Conservation (phyloP, 2,113 vertebrate genomes). For the Larimichthys crocea region DNA sequence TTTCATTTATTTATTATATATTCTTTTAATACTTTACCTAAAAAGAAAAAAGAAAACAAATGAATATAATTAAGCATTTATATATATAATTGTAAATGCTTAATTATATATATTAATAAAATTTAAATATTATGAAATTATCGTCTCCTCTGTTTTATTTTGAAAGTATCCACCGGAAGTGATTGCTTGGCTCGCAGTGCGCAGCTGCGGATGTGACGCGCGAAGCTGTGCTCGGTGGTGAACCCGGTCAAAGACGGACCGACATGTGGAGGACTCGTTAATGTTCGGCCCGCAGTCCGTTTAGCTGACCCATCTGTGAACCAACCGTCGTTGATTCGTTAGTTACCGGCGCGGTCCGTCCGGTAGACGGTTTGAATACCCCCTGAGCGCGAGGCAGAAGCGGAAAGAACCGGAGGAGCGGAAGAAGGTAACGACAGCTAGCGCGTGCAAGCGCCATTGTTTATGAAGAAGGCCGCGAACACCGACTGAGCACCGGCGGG, state of each 20-base stretch:
- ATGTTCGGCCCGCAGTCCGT: background rate
- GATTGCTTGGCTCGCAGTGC: background rate
- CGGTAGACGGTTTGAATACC: background rate
- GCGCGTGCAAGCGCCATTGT: conserved; percentile 75
- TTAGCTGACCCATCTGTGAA: accelerated
- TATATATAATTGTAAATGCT: too few species aligned
- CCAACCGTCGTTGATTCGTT: accelerated
- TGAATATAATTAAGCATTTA: too few species aligned
- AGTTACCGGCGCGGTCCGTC: background rate
- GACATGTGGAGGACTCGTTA: background rate
- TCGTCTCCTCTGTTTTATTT: too few species aligned
- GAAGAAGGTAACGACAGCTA: conserved; percentile 60
- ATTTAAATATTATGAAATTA: too few species aligned
- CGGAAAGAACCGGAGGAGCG: conserved; percentile 8
- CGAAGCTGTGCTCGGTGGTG: background rate
- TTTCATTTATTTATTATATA: too few species aligned
- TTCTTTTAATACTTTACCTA: too few species aligned
- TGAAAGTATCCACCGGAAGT: background rate
- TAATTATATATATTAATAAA: too few species aligned
- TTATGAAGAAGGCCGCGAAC: conserved; percentile 54
- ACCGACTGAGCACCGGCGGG: too few species aligned
- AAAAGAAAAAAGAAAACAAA: too few species aligned
- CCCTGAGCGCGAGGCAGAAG: background rate
- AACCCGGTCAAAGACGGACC: conserved; percentile 2
- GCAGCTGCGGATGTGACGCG: conserved; percentile 57